These are phyloP conservation scores for Eristalis pertinax DNA, from an alignment of 2,888 invertebrate species.

Conservation along the genomic window DNA sequence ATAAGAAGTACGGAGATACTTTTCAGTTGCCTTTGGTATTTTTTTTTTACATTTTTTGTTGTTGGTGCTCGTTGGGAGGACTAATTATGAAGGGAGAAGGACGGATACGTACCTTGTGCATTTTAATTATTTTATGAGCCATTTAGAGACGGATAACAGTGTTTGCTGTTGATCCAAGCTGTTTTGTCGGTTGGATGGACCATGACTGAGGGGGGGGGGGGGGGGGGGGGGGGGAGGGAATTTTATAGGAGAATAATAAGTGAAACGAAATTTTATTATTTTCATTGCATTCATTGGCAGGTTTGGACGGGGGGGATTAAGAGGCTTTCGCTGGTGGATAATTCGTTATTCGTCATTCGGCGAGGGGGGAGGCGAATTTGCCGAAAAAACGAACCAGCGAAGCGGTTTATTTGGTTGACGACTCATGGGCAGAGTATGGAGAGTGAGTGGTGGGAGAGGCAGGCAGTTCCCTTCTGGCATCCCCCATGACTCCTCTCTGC, in stretches of 20 bases:
- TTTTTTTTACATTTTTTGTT: not conserved
- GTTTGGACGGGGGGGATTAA: not conserved
- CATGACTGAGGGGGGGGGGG: not conserved
- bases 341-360: not conserved
- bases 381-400: too few species aligned
- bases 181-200: not conserved
- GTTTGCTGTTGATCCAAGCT: not conserved
- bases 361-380: not conserved
- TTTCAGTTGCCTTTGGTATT: conserved; percentile 41
- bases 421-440: too few species aligned
- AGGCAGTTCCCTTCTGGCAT: too few species aligned
- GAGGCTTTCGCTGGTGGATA: not conserved
- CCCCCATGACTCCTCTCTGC: too few species aligned
- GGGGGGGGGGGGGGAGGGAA: too few species aligned
- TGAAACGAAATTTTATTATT: conserved; percentile 29
- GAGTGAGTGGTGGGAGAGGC: too few species aligned
- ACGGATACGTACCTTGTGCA: conserved; percentile 45
- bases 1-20: conserved; percentile 22
- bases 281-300: conserved; percentile 15
- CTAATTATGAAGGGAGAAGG: conserved; percentile 53
- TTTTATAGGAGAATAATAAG: conserved; percentile 15
- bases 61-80: conserved; percentile 34
- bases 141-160: conserved; percentile 24
- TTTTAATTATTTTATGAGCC: conserved; percentile 70
- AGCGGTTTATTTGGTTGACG: too few species aligned